Base-by-base conservation (phyloP, 2,113 vertebrate species). In the Drymodes brunneopygia region DNA sequence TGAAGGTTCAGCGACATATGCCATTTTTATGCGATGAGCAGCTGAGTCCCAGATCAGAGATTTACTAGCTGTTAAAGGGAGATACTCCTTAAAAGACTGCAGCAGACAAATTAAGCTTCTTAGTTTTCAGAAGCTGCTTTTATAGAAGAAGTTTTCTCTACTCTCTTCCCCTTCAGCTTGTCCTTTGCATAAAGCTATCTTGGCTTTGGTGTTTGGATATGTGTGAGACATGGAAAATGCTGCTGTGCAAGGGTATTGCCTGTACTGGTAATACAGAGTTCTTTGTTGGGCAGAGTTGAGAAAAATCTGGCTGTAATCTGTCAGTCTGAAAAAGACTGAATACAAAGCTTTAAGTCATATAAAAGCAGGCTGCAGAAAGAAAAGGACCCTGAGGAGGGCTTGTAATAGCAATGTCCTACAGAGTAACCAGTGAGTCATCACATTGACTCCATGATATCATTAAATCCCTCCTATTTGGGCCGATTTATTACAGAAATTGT, bases 41-140 rank as follows among this genome's bases (percentile, higher is more conserved):
- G 88, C 87, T 92, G 88, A 96, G 88, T 64, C 75, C 67, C 86
- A 90, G 80, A 93, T 88, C 80, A 42, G 92, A 83, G 71, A 70
- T 83, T 90, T 90, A 88, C 42, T 86, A 60, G 48, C 51, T 81
- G 19, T 45, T 86, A 58, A 82, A 90, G 67, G 50, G 58, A 92
- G 22, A 54, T 66, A 40, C n/a, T 91, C 62, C 33, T 81, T 62
- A 66, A 53, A 70, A 82, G 66, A 69, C 24, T 15, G 40, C 17
- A 79, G 69, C 53, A 78, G 38, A 35, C 51, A 84, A 75, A 95
- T 78, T 35, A 86, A 69, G 38, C 38, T 86, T 57, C 40, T 71
- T 64, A 22, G 35, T 77, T 87, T 80, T 86, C 79, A 94, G 71
- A 91, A 88, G 35, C 48, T 80, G 56, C 54, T 44, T 87, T 77